These are phyloP conservation scores for Embiotoca jacksoni DNA, from an alignment of 2,113 vertebrate species.

Conservation along the genomic window DNA sequence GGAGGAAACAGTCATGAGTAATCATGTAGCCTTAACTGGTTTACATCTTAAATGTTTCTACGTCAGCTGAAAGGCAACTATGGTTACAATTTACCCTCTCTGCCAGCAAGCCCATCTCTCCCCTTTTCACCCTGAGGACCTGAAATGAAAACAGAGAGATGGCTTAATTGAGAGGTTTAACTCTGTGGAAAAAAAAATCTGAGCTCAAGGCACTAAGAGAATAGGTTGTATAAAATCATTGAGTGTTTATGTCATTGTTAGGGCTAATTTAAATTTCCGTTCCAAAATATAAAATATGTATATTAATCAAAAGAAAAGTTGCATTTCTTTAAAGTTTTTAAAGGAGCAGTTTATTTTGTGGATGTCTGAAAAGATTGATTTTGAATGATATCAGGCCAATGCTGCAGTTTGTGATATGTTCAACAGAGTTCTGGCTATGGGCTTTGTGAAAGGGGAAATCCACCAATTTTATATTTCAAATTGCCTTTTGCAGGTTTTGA, in stretches of 20 bases:
- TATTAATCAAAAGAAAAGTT: not conserved
- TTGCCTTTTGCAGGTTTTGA: too few species aligned
- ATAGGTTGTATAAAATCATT: slow-evolving; percentile 6
- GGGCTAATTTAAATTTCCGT: not conserved
- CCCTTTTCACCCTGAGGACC: slow-evolving; percentile 85
- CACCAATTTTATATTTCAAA: not conserved
- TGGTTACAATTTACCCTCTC: slow-evolving; percentile 77
- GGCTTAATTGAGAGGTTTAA: slow-evolving; percentile 35
- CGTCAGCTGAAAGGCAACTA: slow-evolving; percentile 35
- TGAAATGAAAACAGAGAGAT: slow-evolving; percentile 63
- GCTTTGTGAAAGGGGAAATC: not conserved
- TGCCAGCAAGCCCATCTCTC: slow-evolving; percentile 80
- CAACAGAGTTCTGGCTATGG: not conserved
- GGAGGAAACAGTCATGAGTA: slow-evolving; percentile 61
- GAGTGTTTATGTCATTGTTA: not conserved
- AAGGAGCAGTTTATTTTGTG: not conserved
- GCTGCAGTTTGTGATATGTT: not conserved
- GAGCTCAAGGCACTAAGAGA: slow-evolving; percentile 22
- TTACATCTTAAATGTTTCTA: slow-evolving; percentile 43
- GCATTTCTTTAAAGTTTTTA: not conserved
- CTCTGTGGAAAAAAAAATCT: slow-evolving; percentile 1
- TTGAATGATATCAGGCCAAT: slow-evolving; percentile 11
- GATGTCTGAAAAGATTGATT: slow-evolving; percentile 1
- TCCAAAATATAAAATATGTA: not conserved
- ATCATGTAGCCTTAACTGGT: slow-evolving; percentile 39